phyloP scores from a whole-genome alignment of 2,797 vertebrate genomes.

The Galaxias olidus region DNA sequence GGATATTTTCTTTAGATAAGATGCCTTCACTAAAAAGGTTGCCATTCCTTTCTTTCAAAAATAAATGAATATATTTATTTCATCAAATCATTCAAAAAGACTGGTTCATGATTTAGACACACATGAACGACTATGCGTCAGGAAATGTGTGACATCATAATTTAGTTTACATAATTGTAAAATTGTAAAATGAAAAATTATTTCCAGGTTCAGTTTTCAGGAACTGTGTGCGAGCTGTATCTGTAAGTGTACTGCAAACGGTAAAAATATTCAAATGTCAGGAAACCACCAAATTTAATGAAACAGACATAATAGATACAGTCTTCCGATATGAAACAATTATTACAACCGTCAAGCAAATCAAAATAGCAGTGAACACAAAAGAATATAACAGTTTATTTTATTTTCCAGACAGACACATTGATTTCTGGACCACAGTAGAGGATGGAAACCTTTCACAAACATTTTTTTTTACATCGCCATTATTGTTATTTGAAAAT shows the following conservation, averaged over 20 bases:
- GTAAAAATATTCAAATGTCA: slow-evolving; percentile 21
- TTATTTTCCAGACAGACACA: slow-evolving; percentile 96
- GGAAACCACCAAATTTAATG: slow-evolving; percentile 18
- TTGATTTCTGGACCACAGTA: slow-evolving; percentile 99
- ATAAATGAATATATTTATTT: no score
- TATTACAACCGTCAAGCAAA: slow-evolving; percentile 21
- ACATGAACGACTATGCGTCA: no score
- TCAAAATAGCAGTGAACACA: slow-evolving; percentile 60
- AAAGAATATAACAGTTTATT: slow-evolving; percentile 84
- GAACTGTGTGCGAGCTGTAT: no score
- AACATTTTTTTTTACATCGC: slow-evolving; percentile 88
- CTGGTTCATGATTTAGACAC: no score
- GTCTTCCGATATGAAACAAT: neutral
- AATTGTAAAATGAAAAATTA: no score
- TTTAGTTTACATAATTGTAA: no score
- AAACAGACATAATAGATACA: slow-evolving; percentile 5
- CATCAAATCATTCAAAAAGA: no score
- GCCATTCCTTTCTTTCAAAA: no score
- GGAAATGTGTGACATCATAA: no score
- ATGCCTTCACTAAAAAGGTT: no score
- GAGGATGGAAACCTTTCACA: slow-evolving; percentile 99
- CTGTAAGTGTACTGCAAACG: slow-evolving; percentile 12
- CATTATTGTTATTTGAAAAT: slow-evolving; percentile 90
- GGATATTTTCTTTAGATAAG: no score
- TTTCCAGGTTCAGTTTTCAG: no score